Percentiles rank a stretch among this genome's conserved stretches.
These are phyloP conservation scores for Habropoda laboriosa DNA, from an alignment of 1,140 invertebrate species.

Conservation along the genomic window DNA sequence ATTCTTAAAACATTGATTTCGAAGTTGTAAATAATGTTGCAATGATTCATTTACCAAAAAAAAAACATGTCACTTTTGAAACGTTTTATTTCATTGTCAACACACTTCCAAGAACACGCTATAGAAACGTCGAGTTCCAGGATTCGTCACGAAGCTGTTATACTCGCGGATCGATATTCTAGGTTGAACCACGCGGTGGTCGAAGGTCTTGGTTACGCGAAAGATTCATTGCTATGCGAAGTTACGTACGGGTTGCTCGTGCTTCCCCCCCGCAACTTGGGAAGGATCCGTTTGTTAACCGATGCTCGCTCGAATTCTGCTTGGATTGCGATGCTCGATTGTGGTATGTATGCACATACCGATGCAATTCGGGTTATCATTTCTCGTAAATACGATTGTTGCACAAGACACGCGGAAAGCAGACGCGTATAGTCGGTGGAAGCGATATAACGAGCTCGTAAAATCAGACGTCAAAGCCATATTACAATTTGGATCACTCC, in stretches of 20 bases:
- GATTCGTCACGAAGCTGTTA: too few relatives aligned
- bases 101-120: background rate
- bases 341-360: background rate
- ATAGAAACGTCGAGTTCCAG: background rate
- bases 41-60: too few relatives aligned
- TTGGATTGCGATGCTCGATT: background rate
- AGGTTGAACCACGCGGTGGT: background rate
- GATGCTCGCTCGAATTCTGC: conserved; percentile 10
- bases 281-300: conserved; percentile 14
- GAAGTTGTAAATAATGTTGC: too few relatives aligned
- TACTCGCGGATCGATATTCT: conserved; percentile 19
- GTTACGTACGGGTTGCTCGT: background rate
- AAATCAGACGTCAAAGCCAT: too few relatives aligned
- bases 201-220: conserved; percentile 26
- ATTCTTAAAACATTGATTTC: too few relatives aligned
- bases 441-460: too few relatives aligned
- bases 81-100: too few relatives aligned
- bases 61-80: too few relatives aligned
- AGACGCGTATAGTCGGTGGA: background rate
- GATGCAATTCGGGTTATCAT: conserved; percentile 6
- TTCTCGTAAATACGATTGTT: background rate
- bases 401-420: background rate
- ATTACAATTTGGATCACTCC: too few relatives aligned
- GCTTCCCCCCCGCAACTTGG: background rate
- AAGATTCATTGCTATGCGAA: conserved; percentile 26